Percentiles rank a stretch among this genome's conserved stretches.
phyloP scores from a whole-genome alignment of 2,113 vertebrate genomes.

The Cololabis saira region DNA sequence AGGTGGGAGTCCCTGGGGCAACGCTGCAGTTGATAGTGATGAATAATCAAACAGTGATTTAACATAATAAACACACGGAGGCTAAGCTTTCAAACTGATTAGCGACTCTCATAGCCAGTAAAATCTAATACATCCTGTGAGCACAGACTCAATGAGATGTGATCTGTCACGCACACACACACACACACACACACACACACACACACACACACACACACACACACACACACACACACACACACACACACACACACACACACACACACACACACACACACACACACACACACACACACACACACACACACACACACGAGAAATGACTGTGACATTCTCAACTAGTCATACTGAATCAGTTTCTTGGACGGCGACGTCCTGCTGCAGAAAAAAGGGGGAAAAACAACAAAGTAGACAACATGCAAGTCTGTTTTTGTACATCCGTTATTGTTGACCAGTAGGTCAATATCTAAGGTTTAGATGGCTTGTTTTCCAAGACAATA shows the following conservation, averaged over 20 bases:
- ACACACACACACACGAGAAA: constrained; percentile 17
- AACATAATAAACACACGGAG: constrained; percentile 64
- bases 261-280: constrained; percentile 19
- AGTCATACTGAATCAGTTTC: constrained; percentile 69
- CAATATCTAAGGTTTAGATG: too few relatives aligned
- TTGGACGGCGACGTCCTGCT: constrained; percentile 53
- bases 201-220: constrained; percentile 4
- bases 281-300: constrained; percentile 32
- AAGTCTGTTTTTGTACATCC: constrained; percentile 11
- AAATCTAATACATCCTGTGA: constrained; percentile 32
- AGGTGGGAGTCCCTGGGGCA: constrained; percentile 46
- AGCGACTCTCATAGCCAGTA: constrained; percentile 33
- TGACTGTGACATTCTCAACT: constrained; percentile 70
- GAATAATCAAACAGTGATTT: constrained; percentile 68
- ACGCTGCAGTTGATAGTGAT: constrained; percentile 38
- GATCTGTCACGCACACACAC: background rate
- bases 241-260: constrained; percentile 26
- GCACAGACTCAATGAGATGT: constrained; percentile 13
- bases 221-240: constrained; percentile 28
- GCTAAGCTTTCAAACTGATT: constrained; percentile 63
- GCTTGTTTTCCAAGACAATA: too few relatives aligned
- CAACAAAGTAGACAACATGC: constrained; percentile 4
- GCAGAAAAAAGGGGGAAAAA: constrained; percentile 22
- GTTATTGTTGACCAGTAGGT: background rate
- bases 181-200: background rate